phyloP scores from a whole-genome alignment of 2,797 vertebrate species.

The Rhyacichthys aspro region DNA sequence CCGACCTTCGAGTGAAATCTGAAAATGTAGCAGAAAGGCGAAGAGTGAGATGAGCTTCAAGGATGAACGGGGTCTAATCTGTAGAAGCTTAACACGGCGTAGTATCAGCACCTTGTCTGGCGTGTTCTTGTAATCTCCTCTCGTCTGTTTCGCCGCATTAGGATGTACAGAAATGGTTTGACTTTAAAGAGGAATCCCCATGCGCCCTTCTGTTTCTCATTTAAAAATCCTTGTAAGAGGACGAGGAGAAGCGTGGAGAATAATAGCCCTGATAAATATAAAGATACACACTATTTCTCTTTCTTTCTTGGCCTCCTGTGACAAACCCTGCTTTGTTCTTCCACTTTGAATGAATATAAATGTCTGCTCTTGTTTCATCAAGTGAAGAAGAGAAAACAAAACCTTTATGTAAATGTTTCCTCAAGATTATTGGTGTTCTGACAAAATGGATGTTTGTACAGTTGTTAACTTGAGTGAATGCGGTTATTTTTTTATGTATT shows the following conservation, averaged over 20 bases:
- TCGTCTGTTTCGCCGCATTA: slow-evolving; percentile 41
- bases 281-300: background rate
- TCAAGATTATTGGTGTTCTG: background rate
- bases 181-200: slow-evolving; percentile 59
- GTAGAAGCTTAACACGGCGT: slow-evolving; percentile 64
- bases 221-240: slow-evolving; percentile 47
- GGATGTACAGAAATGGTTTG: slow-evolving; percentile 39
- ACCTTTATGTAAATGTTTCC: slow-evolving; percentile 5
- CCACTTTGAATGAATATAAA: slow-evolving; percentile 14
- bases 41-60: slow-evolving; percentile 34
- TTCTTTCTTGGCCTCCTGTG: slow-evolving; percentile 3
- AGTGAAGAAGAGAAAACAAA: slow-evolving; percentile 6
- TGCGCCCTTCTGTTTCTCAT: slow-evolving; percentile 11
- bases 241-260: slow-evolving; percentile 27
- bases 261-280: slow-evolving; percentile 31
- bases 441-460: background rate
- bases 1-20: slow-evolving; percentile 32
- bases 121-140: slow-evolving; percentile 56
- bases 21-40: slow-evolving; percentile 18
- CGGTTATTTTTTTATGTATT: too few species aligned
- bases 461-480: too few species aligned
- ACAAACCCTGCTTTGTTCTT: background rate
- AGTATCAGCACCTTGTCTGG: slow-evolving; percentile 63
- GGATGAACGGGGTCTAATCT: slow-evolving; percentile 47
- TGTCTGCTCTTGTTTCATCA: background rate